Evolutionary conservation across 2,797 vertebrate species (phyloP), one percentile per base, ranked within the genome.

Genomic region (Megalops cyprinoides): DNA sequence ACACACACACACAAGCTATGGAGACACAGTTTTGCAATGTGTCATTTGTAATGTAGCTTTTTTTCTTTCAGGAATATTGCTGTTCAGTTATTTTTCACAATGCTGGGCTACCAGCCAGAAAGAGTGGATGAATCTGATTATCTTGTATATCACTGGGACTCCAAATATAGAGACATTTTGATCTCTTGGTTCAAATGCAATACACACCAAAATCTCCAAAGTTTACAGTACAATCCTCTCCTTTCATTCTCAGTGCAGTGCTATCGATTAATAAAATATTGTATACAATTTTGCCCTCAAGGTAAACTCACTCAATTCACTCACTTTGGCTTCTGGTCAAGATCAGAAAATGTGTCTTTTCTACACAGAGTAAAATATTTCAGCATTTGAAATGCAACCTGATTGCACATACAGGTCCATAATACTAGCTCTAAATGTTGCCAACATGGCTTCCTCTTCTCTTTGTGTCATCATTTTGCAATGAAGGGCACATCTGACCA

Each of bases 191-290:
- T 10, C 58, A 20, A 79, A 69, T 20, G 77, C 46, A 55, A 42
- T 42, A 79, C 34, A 53, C 28, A 31, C n/a, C 49, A 79, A 39
- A 44, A 69, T 79, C 48, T 49, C 67, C 55, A 48, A 73, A 56
- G 42, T 44, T 28, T 18, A 53, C 25, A 49, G 23, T 25, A 23
- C 6, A 42, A 37, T 42, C 31, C 37, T 34, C 56, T 77, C 31
- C 9, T 25, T 58, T 77, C 56, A 62, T 3, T 62, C 6, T 9
- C 39, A 42, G 7, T 62, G 55, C 12, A 25, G 75, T 76, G 20
- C 4, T 60, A 44, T 60, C 42, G n/a, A 77, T 77, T 25, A 60
- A 9, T 60, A 31, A 60, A 60, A 31, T 28, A 53, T 53, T 53
- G 0, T 39, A 18, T 44, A 42, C 34, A 20, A 73, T 44, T 73